Evolutionary conservation across 2,113 vertebrate species (phyloP).

Genomic region (Neodon shergylaensis): DNA sequence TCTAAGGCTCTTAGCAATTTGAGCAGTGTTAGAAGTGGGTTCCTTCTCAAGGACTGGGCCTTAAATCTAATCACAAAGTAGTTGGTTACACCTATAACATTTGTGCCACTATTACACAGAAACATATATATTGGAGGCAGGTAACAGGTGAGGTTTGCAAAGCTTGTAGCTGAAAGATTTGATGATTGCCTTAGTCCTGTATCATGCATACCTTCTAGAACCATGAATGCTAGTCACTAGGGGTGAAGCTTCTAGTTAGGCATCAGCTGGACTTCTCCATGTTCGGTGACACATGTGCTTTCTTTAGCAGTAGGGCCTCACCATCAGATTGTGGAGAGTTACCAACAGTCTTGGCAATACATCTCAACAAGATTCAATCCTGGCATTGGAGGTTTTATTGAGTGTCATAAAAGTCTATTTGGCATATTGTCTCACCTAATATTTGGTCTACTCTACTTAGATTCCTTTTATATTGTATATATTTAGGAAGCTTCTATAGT

Average conservation of each 20-base stretch:
- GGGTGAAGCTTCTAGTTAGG: background rate
- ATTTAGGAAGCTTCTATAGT: background rate
- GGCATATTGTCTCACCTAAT: background rate
- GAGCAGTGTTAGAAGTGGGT: background rate
- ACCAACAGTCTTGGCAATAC: background rate
- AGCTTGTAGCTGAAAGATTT: background rate
- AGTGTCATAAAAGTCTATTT: background rate
- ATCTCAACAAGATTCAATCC: background rate
- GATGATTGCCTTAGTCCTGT: background rate
- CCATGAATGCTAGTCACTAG: background rate
- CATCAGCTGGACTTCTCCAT: background rate
- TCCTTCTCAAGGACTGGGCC: background rate
- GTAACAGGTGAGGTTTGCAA: background rate
- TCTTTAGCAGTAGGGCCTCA: background rate
- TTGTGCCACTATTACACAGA: background rate
- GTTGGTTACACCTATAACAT: background rate
- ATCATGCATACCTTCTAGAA: background rate
- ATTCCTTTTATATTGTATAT: background rate
- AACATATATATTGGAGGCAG: background rate
- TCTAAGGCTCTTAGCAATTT: background rate
- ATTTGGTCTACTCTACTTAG: background rate
- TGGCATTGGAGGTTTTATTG: background rate
- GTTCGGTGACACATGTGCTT: background rate
- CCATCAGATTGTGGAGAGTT: background rate
- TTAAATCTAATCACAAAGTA: background rate